Conservation (phyloP, 2,113 vertebrate genomes). For the Catharus bicknelli region DNA sequence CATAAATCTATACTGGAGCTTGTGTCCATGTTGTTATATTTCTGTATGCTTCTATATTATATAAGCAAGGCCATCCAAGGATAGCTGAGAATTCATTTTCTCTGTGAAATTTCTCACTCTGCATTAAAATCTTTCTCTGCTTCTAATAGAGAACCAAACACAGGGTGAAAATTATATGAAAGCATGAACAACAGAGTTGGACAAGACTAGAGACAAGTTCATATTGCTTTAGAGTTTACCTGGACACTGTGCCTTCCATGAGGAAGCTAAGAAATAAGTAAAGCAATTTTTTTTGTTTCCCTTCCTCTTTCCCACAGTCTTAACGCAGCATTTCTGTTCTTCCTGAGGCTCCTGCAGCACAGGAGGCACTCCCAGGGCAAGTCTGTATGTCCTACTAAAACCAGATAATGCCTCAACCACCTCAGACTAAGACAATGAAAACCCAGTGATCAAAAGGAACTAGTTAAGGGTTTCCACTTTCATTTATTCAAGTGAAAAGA, state of each 20-base stretch:
- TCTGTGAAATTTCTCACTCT: neutral
- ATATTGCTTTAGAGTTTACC: neutral
- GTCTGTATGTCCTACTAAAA: neutral
- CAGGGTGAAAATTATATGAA: neutral
- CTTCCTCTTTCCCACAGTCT: neutral
- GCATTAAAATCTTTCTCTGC: constrained; percentile 35
- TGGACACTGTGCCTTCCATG: neutral
- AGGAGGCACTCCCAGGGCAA: neutral
- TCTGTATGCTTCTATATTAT: constrained; percentile 20
- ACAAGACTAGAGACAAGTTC: neutral
- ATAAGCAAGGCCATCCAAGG: neutral
- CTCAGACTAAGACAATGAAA: neutral
- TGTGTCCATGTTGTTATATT: constrained; percentile 4
- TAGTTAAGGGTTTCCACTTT: neutral
- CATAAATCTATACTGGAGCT: neutral
- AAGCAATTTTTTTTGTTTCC: neutral
- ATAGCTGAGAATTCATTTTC: neutral
- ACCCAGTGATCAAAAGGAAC: neutral
- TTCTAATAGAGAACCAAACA: neutral
- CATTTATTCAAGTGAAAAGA: neutral
- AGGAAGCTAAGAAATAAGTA: neutral
- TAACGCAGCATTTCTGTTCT: neutral
- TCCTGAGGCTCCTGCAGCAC: neutral
- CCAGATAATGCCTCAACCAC: neutral
- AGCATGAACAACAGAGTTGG: neutral